Evolutionary conservation across 2,113 vertebrate genomes (phyloP).

Genomic region (Tetrax tetrax): DNA sequence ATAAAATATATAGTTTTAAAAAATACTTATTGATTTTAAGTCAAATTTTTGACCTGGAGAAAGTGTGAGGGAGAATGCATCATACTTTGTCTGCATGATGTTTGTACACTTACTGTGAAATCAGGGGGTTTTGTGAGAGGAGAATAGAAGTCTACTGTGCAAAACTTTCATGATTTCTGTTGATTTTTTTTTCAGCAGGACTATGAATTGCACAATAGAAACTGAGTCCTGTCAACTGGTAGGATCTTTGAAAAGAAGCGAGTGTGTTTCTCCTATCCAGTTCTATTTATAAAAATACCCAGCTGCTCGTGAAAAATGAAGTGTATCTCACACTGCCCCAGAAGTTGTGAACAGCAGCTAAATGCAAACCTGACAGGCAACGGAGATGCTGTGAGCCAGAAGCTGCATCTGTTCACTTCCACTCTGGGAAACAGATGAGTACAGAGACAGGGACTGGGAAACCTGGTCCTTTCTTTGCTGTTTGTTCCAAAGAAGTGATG

Average conservation of each 20-base stretch:
- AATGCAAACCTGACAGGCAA: neutral
- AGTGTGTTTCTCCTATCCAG: neutral
- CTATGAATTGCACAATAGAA: neutral
- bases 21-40: neutral
- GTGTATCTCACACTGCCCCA: neutral
- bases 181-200: neutral
- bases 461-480: neutral
- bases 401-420: constrained; percentile 12
- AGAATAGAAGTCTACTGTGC: neutral
- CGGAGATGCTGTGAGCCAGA: constrained; percentile 2
- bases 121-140: neutral
- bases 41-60: neutral
- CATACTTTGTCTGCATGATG: neutral
- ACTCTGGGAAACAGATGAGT: neutral
- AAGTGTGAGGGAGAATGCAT: neutral
- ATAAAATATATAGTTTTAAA: neutral
- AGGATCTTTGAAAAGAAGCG: neutral
- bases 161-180: neutral
- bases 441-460: constrained; percentile 4
- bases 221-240: neutral
- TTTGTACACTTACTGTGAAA: neutral
- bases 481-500: neutral
- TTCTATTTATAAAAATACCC: constrained; percentile 38
- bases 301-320: constrained; percentile 9
- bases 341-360: constrained; percentile 33